Base-by-base conservation (phyloP, 2,797 vertebrate genomes). In the Threskiornis aethiopicus region DNA sequence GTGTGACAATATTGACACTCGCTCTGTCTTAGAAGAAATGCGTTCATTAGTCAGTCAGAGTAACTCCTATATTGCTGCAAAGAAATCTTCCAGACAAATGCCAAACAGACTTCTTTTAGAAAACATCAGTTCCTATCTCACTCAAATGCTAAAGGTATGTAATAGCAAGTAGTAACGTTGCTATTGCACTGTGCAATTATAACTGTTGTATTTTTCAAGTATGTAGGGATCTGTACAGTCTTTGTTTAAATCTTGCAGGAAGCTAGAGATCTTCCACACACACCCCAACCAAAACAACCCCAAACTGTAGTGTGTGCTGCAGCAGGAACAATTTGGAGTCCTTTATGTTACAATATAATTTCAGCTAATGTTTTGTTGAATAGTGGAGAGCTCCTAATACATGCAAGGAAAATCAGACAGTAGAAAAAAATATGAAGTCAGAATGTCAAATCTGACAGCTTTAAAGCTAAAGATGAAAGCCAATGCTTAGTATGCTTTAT, bases 1-100 rank as follows among this genome's bases (percentile, higher is more conserved):
- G 88, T 99, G 99, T 54, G 99, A 99, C 95, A 99, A 99, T 76
- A 66, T 99, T 33, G 99, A 99, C 97, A 99, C 99, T 1, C 99
- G 99, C 81, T 96, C 98, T 0, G 99, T 97, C 87, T 92, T 99
- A 98, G 99, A 99, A 93, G 99, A 99, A 95, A 99, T 99, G 98
- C 98, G 99, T 24, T 96, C 98, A 0, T 98, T 99, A 77, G 99
- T 99, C 55, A 90, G 98, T 94, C 99, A 99, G 87, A 98, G 99
- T 97, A 99, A 99, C 98, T 98, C 98, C 73, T 99, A 99, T 97
- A 98, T 99, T 72, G 99, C 99, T 17, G 73, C 96, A 90, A 99
- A 98, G 96, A 99, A 99, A 97, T 98, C 95, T 18, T 89, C 96
- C 75, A 98, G 98, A 86, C 97, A 98, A 93, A 84, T 84, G 71